Conservation (phyloP, 2,888 invertebrate genomes). For the Eubasilissa splendida region DNA sequence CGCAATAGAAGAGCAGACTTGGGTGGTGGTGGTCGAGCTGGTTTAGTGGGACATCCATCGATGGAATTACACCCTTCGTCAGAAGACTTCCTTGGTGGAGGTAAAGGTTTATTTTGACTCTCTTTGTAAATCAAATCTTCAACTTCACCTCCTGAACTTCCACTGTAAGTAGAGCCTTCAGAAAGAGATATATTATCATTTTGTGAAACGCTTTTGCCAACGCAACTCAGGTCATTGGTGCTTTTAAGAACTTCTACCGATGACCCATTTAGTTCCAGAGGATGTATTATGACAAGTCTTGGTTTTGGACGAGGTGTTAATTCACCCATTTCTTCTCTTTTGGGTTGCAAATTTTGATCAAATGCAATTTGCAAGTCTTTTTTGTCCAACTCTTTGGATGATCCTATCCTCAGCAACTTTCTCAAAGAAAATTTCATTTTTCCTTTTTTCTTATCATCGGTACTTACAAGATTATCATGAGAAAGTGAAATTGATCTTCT, state of each 20-base stretch:
- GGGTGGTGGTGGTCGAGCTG: constrained; percentile 82
- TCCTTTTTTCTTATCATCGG: constrained; percentile 77
- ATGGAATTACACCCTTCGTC: constrained; percentile 70
- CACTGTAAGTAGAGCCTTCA: constrained; percentile 67
- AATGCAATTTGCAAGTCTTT: constrained; percentile 68
- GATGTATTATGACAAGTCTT: constrained; percentile 89
- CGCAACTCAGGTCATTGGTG: constrained; percentile 69
- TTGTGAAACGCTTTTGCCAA: constrained; percentile 59
- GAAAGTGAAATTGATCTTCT: constrained; percentile 82
- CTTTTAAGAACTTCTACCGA: constrained; percentile 84
- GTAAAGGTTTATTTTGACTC: constrained; percentile 78
- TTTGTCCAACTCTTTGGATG: constrained; percentile 79
- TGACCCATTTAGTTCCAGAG: constrained; percentile 86
- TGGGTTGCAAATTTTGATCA: constrained; percentile 70
- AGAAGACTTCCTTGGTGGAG: constrained; percentile 80
- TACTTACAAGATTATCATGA: constrained; percentile 77
- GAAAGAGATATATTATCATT: constrained; percentile 69
- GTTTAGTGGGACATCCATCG: constrained; percentile 73
- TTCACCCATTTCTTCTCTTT: constrained; percentile 73
- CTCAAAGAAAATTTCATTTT: constrained; percentile 85
- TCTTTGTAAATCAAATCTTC: constrained; percentile 65
- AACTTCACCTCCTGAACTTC: constrained; percentile 66
- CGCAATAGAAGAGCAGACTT: constrained; percentile 78
- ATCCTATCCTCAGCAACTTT: constrained; percentile 86
- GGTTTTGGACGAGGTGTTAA: constrained; percentile 79